Evolutionary conservation across 2,113 vertebrate genomes (phyloP).

Genomic region (Picathartes gymnocephalus): DNA sequence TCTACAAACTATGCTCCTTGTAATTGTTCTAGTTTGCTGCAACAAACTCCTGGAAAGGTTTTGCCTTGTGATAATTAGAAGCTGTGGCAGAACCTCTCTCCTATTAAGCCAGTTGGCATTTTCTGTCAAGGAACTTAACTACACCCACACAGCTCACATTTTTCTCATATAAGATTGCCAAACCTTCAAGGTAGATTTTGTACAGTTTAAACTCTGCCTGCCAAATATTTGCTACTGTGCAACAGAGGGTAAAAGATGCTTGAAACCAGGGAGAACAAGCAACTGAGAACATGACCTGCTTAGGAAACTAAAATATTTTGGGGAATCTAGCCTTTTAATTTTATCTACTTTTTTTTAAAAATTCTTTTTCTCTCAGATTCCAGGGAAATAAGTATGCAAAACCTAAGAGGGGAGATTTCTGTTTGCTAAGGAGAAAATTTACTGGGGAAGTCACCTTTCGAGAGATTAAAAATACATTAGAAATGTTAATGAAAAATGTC

Average conservation of each 20-base stretch:
- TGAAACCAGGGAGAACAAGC: neutral
- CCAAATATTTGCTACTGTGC: neutral
- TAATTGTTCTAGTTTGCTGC: neutral
- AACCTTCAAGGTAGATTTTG: neutral
- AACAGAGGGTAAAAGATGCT: neutral
- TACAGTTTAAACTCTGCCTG: neutral
- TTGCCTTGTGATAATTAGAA: neutral
- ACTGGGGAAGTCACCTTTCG: neutral
- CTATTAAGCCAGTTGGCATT: neutral
- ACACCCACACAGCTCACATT: neutral
- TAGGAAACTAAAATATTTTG: neutral
- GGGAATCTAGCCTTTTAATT: neutral
- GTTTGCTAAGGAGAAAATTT: neutral
- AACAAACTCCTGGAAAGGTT: neutral
- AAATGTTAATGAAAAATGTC: neutral
- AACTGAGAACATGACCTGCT: neutral
- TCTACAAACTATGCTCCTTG: neutral
- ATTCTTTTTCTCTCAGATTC: neutral
- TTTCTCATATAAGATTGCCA: neutral
- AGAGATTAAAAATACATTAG: neutral
- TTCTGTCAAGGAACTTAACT: neutral
- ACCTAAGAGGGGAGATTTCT: neutral
- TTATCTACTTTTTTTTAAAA: neutral
- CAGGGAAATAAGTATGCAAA: neutral
- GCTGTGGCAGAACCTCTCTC: neutral